Conservation (phyloP, 2,113 vertebrate genomes). For the Thermophis baileyi region DNA sequence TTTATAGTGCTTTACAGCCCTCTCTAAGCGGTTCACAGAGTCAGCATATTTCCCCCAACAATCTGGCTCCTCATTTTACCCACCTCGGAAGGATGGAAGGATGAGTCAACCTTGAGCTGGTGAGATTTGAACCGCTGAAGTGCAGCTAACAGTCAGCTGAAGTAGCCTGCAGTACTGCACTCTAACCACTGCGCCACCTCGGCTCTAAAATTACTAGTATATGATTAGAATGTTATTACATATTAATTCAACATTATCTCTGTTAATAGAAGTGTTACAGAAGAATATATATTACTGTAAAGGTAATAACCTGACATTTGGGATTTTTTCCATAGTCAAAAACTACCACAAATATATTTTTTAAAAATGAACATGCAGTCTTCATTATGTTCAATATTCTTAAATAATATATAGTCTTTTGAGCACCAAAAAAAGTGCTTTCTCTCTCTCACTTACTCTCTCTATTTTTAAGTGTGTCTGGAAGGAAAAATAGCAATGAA, state of each 20-base stretch:
- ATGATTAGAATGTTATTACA: constrained; percentile 23
- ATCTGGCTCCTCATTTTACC: too few relatives aligned
- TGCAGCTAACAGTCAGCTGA: too few relatives aligned
- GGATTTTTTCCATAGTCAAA: neutral
- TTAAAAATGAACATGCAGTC: neutral
- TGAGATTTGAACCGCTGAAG: too few relatives aligned
- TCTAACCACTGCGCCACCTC: too few relatives aligned
- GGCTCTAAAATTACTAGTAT: neutral
- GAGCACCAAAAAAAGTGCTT: neutral
- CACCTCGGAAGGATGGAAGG: too few relatives aligned
- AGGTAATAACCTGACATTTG: neutral
- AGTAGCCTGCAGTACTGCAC: too few relatives aligned
- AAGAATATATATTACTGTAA: neutral
- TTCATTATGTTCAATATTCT: neutral
- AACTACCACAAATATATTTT: neutral
- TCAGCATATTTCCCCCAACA: too few relatives aligned
- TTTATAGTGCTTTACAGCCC: too few relatives aligned
- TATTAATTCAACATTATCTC: constrained; percentile 30
- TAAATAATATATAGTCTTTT: neutral
- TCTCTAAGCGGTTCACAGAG: too few relatives aligned
- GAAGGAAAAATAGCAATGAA: neutral
- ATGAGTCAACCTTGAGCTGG: too few relatives aligned
- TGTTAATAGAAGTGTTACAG: constrained; percentile 31
- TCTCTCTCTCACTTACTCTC: neutral
- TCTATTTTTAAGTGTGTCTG: neutral